Evolutionary conservation across 2,888 invertebrate genomes (phyloP), one percentile per base, ranked within the genome.

Genomic region (Philonicus albiceps): DNA sequence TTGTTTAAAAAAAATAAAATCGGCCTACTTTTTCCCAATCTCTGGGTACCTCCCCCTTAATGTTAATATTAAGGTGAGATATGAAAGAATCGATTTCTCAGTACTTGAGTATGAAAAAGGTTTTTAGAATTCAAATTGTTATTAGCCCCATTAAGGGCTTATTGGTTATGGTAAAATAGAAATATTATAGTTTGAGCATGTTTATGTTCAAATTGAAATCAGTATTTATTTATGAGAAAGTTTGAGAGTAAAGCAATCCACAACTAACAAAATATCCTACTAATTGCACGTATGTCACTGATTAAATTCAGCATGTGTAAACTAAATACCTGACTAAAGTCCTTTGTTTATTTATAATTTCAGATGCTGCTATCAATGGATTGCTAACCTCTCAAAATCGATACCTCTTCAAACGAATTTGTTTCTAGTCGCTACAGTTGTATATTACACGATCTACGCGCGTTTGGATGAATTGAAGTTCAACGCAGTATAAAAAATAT

Each of bases 271-370:
- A 22, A 37, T 37, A 22, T 43, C 16, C 19, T n/a, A 76, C 34
- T 76, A 76, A 37, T 4, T 27, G 16, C 76, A 43, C 37, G n/a
- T 64, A 40, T 81, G 53, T 55, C 34, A 55, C 53, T 81, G 27
- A 74, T 30, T 34, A 74, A 34, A n/a, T 31, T n/a, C 37, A 74
- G 37, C 34, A 74, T 74, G 34, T 74, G 74, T 34, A n/a, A 37
- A 74, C 7, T 74, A 27, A 43, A 78, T 40, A 73, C 40, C 43
- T 43, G 34, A 73, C 72, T 73, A 84, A 84, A 84, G n/a, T 53
- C 19, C 73, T 73, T 72, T 84, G 72, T 84, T 81, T 81, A 53
- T 84, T 73, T 84, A 49, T 84, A 43, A 84, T 84, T 84, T 84
- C 84, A 84, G 84, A 84, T 84, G 84, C 73, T 84, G 84, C 84